phyloP scores from a whole-genome alignment of 1,140 invertebrate genomes.

The Hylaeus volcanicus region DNA sequence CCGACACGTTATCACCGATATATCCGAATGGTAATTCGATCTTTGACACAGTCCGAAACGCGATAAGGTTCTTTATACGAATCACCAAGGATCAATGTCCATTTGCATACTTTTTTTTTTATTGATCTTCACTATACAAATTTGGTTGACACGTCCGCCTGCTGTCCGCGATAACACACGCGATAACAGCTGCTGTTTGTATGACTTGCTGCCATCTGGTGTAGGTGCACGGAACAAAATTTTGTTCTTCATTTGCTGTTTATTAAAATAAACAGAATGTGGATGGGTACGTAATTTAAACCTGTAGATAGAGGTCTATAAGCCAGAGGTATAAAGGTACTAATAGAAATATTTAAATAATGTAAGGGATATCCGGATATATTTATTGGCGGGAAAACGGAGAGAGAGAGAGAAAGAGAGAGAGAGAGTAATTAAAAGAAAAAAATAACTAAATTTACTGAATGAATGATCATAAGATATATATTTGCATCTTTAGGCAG shows the following conservation, averaged over 20 bases:
- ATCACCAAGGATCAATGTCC: background rate
- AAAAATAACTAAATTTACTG: too few species aligned
- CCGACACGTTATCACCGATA: background rate
- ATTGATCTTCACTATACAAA: background rate
- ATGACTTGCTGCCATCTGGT: constrained; percentile 16
- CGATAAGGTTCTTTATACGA: background rate
- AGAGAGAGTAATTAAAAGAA: too few species aligned
- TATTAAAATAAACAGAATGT: background rate
- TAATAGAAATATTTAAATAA: too few species aligned
- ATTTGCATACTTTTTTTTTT: too few species aligned
- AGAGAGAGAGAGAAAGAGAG: too few species aligned
- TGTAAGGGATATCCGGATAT: too few species aligned
- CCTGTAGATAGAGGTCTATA: too few species aligned
- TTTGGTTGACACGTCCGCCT: background rate
- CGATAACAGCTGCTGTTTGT: constrained; percentile 8
- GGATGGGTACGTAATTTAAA: background rate
- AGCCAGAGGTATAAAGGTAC: too few species aligned
- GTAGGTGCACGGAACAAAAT: background rate
- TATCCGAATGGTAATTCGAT: background rate
- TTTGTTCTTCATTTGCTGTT: too few species aligned
- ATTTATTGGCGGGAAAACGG: too few species aligned
- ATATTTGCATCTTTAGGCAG: too few species aligned
- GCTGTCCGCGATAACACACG: background rate
- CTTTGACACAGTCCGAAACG: background rate
- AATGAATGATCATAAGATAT: too few species aligned